Base-by-base conservation (phyloP, 2,113 vertebrate genomes). In the Gymnocephalus cernua region DNA sequence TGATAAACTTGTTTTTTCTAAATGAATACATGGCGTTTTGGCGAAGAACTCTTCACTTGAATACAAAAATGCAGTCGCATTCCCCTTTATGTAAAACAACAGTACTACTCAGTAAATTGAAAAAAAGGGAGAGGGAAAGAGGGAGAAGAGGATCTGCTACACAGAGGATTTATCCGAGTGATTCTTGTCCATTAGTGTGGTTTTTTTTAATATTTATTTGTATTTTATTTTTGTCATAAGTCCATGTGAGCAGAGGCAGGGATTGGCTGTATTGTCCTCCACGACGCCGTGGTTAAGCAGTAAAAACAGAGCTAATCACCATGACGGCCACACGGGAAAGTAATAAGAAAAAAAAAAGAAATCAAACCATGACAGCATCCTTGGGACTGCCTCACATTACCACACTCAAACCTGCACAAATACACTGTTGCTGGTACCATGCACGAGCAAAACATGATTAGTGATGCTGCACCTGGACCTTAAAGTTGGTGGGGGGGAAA, bases 211-310 rank as follows among this genome's bases (percentile, higher is more conserved):
- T 48, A 41, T 68, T 62, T 54, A 45, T 62, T 57, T 47, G 3
- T 63, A 47, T 74, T 70, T 56, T 61, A 8, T 29, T 51, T 67
- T 76, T 38, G 50, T 82, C 80, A 69, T 64, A 79, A 78, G 77
- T 88, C 74, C 72, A 14, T 62, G 86, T 87, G 91, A 90, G 79
- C 86, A 79, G 82, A 90, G 85, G 87, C 84, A 82, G 87, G 83
- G 81, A 81, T 84, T 41, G 87, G 91, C 89, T 89, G 88, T 64
- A 87, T 83, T 68, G 86, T 90, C 88, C 86, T 86, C 88, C 82
- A 88, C 45, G 23, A 73, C 67, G 4, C 56, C 51, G 70, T 75
- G 83, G 73, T 63, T 14, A 54, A 69, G 70, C 85, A 59, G 85
- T 72, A 82, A 38, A 83, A 90, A 81, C 74, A 44, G 71, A 88